Conservation (phyloP, 2,888 invertebrate species). For the Caenorhabditis angaria region DNA sequence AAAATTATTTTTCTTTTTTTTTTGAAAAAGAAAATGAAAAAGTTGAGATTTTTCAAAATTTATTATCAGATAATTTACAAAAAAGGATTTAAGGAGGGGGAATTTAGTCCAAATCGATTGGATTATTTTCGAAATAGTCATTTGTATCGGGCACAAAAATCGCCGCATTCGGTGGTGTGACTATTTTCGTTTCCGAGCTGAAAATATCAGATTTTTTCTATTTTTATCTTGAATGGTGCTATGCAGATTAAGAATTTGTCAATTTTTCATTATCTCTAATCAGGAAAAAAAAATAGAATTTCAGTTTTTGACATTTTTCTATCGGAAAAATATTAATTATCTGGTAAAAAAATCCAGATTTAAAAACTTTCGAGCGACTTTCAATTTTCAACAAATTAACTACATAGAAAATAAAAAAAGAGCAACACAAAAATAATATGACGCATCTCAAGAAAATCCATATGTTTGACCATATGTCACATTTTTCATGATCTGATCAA, state of each 20-base stretch:
- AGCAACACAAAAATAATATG: no score
- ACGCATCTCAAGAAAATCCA: no score
- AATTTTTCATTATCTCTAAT: no score
- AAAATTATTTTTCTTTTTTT: not conserved
- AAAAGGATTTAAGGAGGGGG: not conserved
- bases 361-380: no score
- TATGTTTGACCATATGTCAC: no score
- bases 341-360: no score
- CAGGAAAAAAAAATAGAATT: constrained; percentile 4
- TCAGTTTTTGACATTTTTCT: not conserved
- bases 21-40: not conserved
- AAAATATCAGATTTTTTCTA: constrained; percentile 7
- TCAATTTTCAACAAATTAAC: no score
- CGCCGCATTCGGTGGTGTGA: constrained; percentile 25
- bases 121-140: constrained; percentile 63
- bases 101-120: constrained; percentile 57
- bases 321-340: not conserved
- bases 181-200: constrained; percentile 37
- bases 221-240: not conserved
- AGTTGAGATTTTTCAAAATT: not conserved
- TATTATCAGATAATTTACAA: not conserved
- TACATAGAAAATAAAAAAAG: no score
- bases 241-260: not conserved
- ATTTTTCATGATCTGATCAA: no score
- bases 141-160: constrained; percentile 60